Conservation (phyloP, 2,888 invertebrate genomes). For the Celastrina argiolus region DNA sequence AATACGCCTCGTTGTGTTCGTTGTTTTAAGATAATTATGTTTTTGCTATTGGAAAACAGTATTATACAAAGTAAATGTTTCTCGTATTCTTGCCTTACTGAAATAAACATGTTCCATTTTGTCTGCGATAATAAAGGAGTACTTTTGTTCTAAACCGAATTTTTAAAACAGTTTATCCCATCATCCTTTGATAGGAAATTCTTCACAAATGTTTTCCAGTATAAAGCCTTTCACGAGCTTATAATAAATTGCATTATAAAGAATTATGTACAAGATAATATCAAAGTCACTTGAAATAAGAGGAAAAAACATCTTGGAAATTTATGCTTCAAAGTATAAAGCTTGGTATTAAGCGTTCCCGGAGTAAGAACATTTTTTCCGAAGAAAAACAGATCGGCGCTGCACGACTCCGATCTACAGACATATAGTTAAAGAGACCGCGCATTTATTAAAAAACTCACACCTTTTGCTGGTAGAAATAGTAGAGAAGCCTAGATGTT, state of each 20-base stretch:
- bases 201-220: background rate
- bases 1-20: background rate
- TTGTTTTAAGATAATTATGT: background rate
- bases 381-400: slow-evolving; percentile 5
- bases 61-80: too few species aligned
- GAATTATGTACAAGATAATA: slow-evolving; percentile 2
- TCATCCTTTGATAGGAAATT: background rate
- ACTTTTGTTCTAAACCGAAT: background rate
- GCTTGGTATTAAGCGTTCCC: background rate
- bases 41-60: too few species aligned
- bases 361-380: background rate
- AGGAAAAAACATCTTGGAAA: background rate
- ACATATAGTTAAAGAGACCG: background rate
- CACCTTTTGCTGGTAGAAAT: too few species aligned
- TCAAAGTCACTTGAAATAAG: slow-evolving; percentile 5
- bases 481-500: too few species aligned
- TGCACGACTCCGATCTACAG: background rate
- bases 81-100: too few species aligned
- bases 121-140: too few species aligned
- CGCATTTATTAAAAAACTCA: background rate
- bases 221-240: background rate
- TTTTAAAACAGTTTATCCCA: background rate
- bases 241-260: background rate
- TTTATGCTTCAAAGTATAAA: slow-evolving; percentile 15
- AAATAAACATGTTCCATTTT: too few species aligned